Conservation (phyloP, 2,113 vertebrate species). For the Aleadryas rufinucha region DNA sequence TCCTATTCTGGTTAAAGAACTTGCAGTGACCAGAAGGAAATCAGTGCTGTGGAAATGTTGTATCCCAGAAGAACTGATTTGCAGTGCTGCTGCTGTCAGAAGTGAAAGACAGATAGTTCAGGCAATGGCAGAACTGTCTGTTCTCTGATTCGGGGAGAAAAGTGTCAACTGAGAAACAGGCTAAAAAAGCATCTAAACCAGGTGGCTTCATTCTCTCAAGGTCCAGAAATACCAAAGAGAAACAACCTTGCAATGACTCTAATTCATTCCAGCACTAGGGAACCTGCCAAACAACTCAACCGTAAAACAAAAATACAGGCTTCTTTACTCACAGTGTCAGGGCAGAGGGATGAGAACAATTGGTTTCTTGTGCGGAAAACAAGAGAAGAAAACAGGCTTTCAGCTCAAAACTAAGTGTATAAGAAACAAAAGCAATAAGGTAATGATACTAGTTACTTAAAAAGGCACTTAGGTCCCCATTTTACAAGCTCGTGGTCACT, state of each 20-base stretch:
- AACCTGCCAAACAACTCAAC: not conserved
- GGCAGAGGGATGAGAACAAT: not conserved
- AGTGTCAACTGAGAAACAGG: not conserved
- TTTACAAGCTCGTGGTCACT: not conserved
- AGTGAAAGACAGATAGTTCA: not conserved
- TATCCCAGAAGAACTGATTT: not conserved
- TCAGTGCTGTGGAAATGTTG: not conserved
- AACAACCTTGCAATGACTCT: not conserved
- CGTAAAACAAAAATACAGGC: not conserved
- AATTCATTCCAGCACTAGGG: not conserved
- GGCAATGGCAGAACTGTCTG: not conserved
- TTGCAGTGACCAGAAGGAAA: not conserved
- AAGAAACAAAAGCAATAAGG: not conserved
- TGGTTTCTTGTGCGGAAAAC: not conserved
- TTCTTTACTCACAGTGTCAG: not conserved
- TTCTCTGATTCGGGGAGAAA: not conserved
- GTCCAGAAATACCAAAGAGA: not conserved
- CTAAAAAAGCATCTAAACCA: not conserved
- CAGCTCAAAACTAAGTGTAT: not conserved
- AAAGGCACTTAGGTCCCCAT: not conserved
- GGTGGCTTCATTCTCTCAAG: not conserved
- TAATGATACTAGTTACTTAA: not conserved
- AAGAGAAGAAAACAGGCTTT: not conserved
- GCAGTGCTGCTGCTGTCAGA: not conserved
- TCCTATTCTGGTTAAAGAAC: not conserved